These are phyloP conservation scores for Pandemis cinnamomeana DNA, from an alignment of 2,888 invertebrate species.

Conservation along the genomic window DNA sequence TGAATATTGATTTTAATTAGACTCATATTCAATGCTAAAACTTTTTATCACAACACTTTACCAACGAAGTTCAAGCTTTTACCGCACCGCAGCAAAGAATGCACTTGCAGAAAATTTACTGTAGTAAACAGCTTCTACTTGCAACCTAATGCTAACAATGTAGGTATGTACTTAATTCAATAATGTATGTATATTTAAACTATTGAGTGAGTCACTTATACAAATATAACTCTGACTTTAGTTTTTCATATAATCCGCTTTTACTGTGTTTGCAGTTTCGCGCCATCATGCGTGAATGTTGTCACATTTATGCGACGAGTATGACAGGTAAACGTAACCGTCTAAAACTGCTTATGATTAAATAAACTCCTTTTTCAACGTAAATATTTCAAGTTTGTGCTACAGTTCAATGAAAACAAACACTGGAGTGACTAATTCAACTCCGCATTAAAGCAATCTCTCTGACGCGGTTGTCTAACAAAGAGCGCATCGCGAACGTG, in stretches of 20 bases:
- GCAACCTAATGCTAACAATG: background rate
- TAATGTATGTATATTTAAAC: background rate
- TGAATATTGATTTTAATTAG: too few relatives aligned
- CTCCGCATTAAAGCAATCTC: constrained; percentile 62
- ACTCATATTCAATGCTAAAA: too few relatives aligned
- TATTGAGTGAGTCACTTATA: background rate
- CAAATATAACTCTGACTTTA: background rate
- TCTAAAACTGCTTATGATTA: constrained; percentile 12
- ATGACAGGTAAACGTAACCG: background rate
- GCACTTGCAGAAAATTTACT: too few relatives aligned
- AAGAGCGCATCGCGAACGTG: constrained; percentile 75
- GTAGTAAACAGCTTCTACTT: background rate
- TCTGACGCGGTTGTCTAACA: constrained; percentile 64
- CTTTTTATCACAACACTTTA: background rate
- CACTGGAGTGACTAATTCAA: constrained; percentile 47
- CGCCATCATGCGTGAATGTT: background rate
- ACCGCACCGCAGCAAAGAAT: too few relatives aligned
- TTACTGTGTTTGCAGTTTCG: background rate
- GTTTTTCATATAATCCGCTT: background rate
- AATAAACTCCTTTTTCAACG: constrained; percentile 11
- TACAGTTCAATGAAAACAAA: constrained; percentile 33
- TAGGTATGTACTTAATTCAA: background rate
- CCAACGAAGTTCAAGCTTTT: too few relatives aligned
- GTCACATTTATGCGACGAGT: background rate
- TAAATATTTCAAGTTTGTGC: constrained; percentile 25